phyloP scores from a whole-genome alignment of 2,113 vertebrate species.

The Butorides virescens region DNA sequence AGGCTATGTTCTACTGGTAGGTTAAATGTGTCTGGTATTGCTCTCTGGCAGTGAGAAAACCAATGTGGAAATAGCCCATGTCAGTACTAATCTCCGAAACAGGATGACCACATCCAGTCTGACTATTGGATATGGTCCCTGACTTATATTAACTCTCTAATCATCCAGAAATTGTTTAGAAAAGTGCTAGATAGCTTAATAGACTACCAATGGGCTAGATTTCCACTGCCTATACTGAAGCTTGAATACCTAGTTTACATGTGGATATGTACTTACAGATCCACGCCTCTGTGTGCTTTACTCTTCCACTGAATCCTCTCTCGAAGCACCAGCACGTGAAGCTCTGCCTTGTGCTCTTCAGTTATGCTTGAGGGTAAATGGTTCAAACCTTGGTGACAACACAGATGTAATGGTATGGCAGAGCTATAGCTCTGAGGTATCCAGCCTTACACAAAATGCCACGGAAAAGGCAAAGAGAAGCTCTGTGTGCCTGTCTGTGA shows the following conservation, averaged over 20 bases:
- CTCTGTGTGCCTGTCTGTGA: neutral
- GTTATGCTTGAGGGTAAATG: neutral
- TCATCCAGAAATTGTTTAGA: neutral
- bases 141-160: neutral
- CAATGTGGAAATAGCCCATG: neutral
- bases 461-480: neutral
- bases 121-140: neutral
- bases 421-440: neutral
- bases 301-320: neutral
- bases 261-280: neutral
- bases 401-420: neutral
- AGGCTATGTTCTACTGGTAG: neutral
- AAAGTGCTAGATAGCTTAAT: neutral
- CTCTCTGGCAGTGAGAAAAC: neutral
- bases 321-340: neutral
- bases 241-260: neutral
- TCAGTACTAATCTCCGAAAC: neutral
- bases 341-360: neutral
- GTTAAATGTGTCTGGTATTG: neutral
- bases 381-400: neutral
- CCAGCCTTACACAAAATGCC: neutral
- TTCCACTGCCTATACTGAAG: neutral
- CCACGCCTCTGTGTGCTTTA: neutral
- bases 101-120: neutral
- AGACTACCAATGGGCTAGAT: neutral